Evolutionary conservation across 2,797 vertebrate species (phyloP), one percentile per base, ranked within the genome.

Genomic region (Rachycentron canadum): DNA sequence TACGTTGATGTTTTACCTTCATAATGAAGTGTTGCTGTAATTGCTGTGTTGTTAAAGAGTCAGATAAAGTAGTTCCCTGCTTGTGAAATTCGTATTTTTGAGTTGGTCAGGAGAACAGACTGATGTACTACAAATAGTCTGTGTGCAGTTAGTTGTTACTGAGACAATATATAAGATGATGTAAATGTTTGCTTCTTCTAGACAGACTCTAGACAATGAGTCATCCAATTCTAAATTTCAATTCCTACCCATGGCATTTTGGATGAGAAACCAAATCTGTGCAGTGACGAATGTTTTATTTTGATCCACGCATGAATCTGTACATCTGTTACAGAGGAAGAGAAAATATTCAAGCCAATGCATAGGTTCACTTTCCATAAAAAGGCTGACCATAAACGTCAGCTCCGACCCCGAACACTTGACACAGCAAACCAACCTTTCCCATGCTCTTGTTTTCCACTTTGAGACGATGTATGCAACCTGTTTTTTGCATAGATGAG

Each of bases 311-410:
- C 21, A 28, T 16, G 62, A 41, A 58, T 21, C 34, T 14, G 23
- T 26, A 26, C 32, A 38, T 41, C 36, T 67, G 38, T 10, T 8
- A 12, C 36, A 58, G 34, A 47, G 4, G n/a, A n/a, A 57, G 23
- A 45, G 34, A 65, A 59, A 53, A 66, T 49, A 62, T 4, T 62
- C 17, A 1, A 26, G 16, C 25, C n/a, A 69, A 73, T 55, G 49
- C 60, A 50, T 21, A 75, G 38, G 19, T 71, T 69, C 40, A 47
- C 45, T 13, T 25, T 52, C 43, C 67, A 1, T 14, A 38, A 57
- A 57, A 3, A 38, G 17, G 30, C 72, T 26, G 36, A 25, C 49
- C 43, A 3, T 71, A 60, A 73, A 80, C 67, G 76, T 77, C 69
- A 63, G 3, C 1, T 55, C 62, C 50, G 14, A 16, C 26, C 9